Percentiles rank a stretch among this genome's conserved stretches.
Conservation (phyloP, 1,140 invertebrate genomes). For the Babylonia areolata region DNA sequence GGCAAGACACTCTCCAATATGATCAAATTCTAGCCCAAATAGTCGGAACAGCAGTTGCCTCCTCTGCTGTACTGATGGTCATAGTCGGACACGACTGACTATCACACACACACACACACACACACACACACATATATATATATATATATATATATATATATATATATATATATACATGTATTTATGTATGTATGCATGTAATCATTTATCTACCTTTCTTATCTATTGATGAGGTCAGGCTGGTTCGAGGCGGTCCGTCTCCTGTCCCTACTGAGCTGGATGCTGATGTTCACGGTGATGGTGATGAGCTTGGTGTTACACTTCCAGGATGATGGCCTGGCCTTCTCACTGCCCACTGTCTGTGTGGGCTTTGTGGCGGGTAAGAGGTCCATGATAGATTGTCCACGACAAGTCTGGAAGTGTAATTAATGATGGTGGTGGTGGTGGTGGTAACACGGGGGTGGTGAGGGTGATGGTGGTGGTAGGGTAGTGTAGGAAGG, state of each 20-base stretch:
- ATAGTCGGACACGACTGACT: no score
- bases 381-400: not conserved
- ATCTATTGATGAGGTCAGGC: not conserved
- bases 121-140: no score
- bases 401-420: no score
- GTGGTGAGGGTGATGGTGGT: no score
- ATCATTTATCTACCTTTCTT: not conserved
- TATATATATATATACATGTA: not conserved
- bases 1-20: no score
- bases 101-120: no score
- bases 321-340: not conserved
- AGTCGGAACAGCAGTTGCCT: no score
- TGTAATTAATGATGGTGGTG: no score
- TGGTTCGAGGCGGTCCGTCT: slow-evolving; percentile 1
- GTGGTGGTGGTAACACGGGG: no score
- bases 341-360: not conserved
- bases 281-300: not conserved
- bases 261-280: not conserved
- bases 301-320: not conserved
- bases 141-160: not conserved
- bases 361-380: not conserved
- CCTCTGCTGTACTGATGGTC: no score
- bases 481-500: no score
- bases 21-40: no score
- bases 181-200: not conserved